Conservation (phyloP, 2,113 vertebrate genomes). For the Hippocampus zosterae region DNA sequence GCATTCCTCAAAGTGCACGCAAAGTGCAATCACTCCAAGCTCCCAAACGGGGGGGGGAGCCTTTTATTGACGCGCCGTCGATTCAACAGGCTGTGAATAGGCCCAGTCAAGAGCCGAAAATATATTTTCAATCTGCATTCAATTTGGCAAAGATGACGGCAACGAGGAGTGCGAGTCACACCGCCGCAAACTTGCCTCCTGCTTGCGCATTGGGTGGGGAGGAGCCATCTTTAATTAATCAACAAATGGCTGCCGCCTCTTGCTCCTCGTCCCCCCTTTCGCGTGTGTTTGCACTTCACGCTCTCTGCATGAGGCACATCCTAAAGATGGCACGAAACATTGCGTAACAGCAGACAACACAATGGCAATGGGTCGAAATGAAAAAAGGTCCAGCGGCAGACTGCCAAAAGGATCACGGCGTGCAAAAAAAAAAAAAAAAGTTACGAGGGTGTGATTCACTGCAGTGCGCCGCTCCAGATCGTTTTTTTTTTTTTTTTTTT, state of each 20-base stretch:
- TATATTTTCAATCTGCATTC: slow-evolving; percentile 98
- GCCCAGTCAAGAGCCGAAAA: slow-evolving; percentile 96
- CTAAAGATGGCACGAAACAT: slow-evolving; percentile 45
- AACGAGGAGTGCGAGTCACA: slow-evolving; percentile 91
- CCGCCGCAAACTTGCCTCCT: slow-evolving; percentile 92
- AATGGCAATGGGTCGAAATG: slow-evolving; percentile 32
- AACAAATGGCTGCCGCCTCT: slow-evolving; percentile 87
- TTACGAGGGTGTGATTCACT: slow-evolving; percentile 81
- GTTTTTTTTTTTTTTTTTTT: slow-evolving; percentile 69
- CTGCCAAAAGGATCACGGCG: slow-evolving; percentile 42
- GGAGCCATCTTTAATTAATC: slow-evolving; percentile 86
- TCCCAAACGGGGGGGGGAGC: slow-evolving; percentile 33
- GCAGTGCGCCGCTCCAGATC: slow-evolving; percentile 81
- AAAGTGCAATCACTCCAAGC: slow-evolving; percentile 47
- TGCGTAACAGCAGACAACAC: slow-evolving; percentile 61
- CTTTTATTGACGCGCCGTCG: slow-evolving; percentile 84
- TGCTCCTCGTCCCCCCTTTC: slow-evolving; percentile 73
- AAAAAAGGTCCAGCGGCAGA: slow-evolving; percentile 37
- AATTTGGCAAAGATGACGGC: slow-evolving; percentile 95
- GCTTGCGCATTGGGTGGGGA: slow-evolving; percentile 63
- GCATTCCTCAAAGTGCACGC: slow-evolving; percentile 26
- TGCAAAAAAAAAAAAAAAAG: slow-evolving; percentile 49
- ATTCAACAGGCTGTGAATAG: slow-evolving; percentile 85
- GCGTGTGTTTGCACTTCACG: slow-evolving; percentile 92
- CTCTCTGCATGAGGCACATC: slow-evolving; percentile 86